Percentiles rank a stretch among this genome's conserved stretches.
Conservation (phyloP, 1,140 invertebrate species). For the Drosophila serrata region DNA sequence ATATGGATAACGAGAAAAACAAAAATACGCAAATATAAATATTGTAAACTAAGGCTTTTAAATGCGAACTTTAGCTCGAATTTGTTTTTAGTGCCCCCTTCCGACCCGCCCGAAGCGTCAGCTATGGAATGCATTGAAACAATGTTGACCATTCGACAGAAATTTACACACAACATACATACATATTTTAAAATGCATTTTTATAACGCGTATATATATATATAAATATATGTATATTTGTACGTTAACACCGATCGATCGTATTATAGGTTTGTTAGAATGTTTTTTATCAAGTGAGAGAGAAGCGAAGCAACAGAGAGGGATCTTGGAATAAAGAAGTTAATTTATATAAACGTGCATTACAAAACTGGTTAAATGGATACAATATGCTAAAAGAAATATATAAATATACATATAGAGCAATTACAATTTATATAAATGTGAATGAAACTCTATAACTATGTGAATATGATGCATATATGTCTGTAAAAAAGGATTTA, state of each 20-base stretch:
- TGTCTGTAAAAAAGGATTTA: conserved; percentile 41
- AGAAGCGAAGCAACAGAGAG: conserved; percentile 1
- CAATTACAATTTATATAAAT: conserved; percentile 64
- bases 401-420: conserved; percentile 50
- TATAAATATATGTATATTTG: conserved; percentile 37
- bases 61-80: conserved; percentile 56
- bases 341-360: conserved; percentile 64
- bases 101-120: conserved; percentile 6
- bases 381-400: conserved; percentile 50
- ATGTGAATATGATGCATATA: conserved; percentile 51
- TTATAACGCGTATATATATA: conserved; percentile 58
- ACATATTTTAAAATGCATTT: conserved; percentile 75
- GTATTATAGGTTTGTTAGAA: conserved; percentile 56
- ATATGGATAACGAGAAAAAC: conserved; percentile 1
- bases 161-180: neutral
- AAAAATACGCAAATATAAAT: conserved; percentile 7
- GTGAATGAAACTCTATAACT: conserved; percentile 41
- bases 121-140: conserved; percentile 12
- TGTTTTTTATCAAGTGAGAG: conserved; percentile 58
- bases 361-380: conserved; percentile 68
- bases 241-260: conserved; percentile 29
- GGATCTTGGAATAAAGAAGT: conserved; percentile 5
- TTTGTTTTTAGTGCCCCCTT: conserved; percentile 62
- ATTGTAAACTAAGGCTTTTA: conserved; percentile 53
- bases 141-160: conserved; percentile 30